These are phyloP conservation scores for Propsilocerus akamusi DNA, from an alignment of 1,140 invertebrate genomes.

Conservation along the genomic window DNA sequence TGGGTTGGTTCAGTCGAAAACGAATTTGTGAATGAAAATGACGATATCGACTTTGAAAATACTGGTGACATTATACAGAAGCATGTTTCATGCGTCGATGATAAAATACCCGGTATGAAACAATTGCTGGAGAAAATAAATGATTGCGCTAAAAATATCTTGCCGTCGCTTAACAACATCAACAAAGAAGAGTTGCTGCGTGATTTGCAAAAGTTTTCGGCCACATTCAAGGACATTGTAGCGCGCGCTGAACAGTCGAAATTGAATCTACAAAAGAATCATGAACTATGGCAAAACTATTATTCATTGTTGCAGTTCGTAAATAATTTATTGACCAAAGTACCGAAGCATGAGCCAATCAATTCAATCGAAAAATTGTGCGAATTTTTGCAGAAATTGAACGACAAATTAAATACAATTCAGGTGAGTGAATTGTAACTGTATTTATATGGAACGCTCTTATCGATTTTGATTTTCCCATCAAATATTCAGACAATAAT, in stretches of 20 bases:
- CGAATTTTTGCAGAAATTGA: constrained; percentile 43
- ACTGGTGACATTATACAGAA: constrained; percentile 65
- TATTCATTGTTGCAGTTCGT: constrained; percentile 13
- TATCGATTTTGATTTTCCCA: no score
- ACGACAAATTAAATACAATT: constrained; percentile 54
- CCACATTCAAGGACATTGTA: constrained; percentile 58
- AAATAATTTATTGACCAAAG: neutral
- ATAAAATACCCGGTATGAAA: constrained; percentile 55
- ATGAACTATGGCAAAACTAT: constrained; percentile 64
- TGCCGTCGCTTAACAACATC: constrained; percentile 55
- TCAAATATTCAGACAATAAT: no score
- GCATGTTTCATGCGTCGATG: constrained; percentile 69
- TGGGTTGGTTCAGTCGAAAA: constrained; percentile 76
- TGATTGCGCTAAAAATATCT: constrained; percentile 67
- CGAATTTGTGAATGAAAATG: constrained; percentile 53
- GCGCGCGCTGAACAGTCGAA: constrained; percentile 60
- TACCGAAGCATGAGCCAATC: constrained; percentile 41
- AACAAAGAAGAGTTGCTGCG: constrained; percentile 66
- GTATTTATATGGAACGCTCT: no score
- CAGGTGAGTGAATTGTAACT: constrained; percentile 44
- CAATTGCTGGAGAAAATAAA: constrained; percentile 64
- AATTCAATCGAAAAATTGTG: constrained; percentile 55
- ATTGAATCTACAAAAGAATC: constrained; percentile 53
- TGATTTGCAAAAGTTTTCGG: constrained; percentile 58
- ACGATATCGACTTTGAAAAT: constrained; percentile 75